A percentile compares a stretch with the other conserved stretches of the same genome.
Conservation (phyloP, 1,140 invertebrate species). For the Oppia nitens region DNA sequence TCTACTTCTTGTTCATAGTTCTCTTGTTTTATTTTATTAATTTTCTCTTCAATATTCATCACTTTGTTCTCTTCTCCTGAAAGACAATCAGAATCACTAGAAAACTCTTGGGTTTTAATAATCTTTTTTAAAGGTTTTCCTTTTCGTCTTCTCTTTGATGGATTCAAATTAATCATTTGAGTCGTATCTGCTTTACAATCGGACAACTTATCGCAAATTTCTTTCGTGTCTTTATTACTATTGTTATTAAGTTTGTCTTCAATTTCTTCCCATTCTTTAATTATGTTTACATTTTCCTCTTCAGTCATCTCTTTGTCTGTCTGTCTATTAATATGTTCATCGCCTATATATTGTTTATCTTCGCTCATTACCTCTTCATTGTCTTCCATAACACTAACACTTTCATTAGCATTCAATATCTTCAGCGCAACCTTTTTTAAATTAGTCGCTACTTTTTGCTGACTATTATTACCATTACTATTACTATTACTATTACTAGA, state of each 20-base stretch:
- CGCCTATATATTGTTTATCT: too few relatives aligned
- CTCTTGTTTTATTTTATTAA: too few relatives aligned
- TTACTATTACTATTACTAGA: too few relatives aligned
- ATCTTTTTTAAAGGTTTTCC: constrained; percentile 11
- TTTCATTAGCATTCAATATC: too few relatives aligned
- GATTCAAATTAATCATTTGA: background rate
- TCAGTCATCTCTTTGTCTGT: too few relatives aligned
- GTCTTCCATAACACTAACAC: too few relatives aligned
- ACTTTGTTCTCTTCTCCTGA: background rate
- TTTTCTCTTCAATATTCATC: background rate
- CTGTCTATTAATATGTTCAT: too few relatives aligned
- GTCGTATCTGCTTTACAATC: background rate
- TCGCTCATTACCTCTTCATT: too few relatives aligned
- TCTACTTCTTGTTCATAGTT: background rate
- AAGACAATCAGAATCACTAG: background rate
- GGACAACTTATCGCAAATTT: background rate
- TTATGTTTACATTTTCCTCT: too few relatives aligned
- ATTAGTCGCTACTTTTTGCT: background rate
- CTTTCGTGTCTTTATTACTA: background rate
- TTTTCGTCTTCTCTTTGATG: constrained; percentile 8
- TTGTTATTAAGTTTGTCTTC: too few relatives aligned
- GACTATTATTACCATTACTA: background rate
- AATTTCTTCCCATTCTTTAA: too few relatives aligned
- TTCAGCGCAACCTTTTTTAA: background rate
- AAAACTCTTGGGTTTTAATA: background rate